phyloP scores from a whole-genome alignment of 2,797 vertebrate genomes.

The Argya squamiceps region DNA sequence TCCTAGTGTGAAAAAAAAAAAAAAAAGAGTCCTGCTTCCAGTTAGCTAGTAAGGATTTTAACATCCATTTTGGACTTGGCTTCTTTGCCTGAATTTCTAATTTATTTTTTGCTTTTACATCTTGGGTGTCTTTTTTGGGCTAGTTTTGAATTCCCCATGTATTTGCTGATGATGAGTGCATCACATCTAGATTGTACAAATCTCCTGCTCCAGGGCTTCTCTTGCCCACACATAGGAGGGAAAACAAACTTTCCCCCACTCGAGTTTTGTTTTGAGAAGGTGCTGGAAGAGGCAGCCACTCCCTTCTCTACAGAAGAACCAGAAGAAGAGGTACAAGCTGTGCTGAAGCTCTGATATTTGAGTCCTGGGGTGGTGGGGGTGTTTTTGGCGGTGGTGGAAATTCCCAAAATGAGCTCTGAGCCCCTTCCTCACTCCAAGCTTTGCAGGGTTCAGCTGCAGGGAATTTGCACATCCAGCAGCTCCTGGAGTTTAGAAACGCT shows the following conservation, averaged over 20 bases:
- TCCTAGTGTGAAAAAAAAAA: background rate
- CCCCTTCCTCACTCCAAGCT: background rate
- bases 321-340: background rate
- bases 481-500: background rate
- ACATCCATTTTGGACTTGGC: background rate
- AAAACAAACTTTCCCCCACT: background rate
- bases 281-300: background rate
- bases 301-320: background rate
- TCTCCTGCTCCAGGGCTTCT: background rate
- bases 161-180: background rate
- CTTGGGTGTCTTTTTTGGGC: background rate
- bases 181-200: background rate
- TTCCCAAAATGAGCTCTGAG: background rate
- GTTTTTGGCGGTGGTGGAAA: background rate
- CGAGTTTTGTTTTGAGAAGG: background rate
- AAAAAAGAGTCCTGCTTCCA: background rate
- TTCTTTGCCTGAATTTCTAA: background rate
- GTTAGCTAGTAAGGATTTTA: background rate
- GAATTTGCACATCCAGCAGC: background rate
- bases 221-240: background rate
- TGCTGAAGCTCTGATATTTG: background rate
- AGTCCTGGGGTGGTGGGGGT: background rate
- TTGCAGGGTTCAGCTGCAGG: background rate
- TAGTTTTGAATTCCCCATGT: background rate
- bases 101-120: background rate